phyloP scores from a whole-genome alignment of 1,140 invertebrate genomes.

The Planococcus citri region DNA sequence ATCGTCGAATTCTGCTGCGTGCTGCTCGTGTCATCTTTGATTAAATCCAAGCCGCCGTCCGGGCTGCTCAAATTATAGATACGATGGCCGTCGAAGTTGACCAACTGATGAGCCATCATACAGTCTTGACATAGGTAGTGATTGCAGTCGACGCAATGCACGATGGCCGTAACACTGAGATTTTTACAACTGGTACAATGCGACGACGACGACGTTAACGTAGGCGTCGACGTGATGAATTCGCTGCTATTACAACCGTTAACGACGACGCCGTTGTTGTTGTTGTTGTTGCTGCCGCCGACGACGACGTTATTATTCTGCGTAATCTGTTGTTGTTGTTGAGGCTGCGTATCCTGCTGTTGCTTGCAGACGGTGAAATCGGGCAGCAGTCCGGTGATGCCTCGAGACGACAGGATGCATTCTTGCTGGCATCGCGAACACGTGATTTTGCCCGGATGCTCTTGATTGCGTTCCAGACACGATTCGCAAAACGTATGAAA shows the following conservation, averaged over 20 bases:
- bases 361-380: conserved; percentile 50
- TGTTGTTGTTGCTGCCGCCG: conserved; percentile 23
- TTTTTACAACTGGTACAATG: conserved; percentile 79
- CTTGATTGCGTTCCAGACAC: conserved; percentile 60
- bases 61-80: conserved; percentile 55
- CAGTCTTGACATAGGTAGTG: conserved; percentile 92
- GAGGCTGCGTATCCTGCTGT: conserved; percentile 28
- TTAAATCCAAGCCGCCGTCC: conserved; percentile 33
- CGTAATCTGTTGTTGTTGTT: background rate
- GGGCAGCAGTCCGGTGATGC: conserved; percentile 47
- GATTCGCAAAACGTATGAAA: conserved; percentile 70
- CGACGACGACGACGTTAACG: too few species aligned
- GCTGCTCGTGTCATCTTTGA: conserved; percentile 29
- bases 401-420: conserved; percentile 44
- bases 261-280: background rate
- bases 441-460: conserved; percentile 61
- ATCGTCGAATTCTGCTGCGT: too few species aligned
- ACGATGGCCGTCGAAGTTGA: conserved; percentile 95
- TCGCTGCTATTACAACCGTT: conserved; percentile 12
- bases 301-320: conserved; percentile 31
- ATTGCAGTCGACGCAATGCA: conserved; percentile 85
- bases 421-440: conserved; percentile 70
- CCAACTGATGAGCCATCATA: conserved; percentile 94
- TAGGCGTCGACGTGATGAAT: conserved; percentile 12
- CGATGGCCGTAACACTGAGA: conserved; percentile 70